Conservation (phyloP, 2,113 vertebrate genomes). For the Pterocles orientalis region DNA sequence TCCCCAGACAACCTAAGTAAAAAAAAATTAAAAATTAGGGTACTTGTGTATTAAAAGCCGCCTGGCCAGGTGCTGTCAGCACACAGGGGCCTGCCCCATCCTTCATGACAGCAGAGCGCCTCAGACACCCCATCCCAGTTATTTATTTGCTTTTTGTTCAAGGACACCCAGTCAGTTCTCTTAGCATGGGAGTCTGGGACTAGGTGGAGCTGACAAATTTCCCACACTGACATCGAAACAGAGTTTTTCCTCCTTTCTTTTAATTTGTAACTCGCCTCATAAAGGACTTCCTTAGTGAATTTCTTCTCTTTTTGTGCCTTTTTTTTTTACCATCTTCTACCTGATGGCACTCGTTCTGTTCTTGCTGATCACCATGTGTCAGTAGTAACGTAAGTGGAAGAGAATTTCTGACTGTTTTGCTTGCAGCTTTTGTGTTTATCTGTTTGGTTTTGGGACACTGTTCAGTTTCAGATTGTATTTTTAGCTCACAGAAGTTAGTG, state of each 20-base stretch:
- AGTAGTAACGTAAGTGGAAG: conserved; percentile 31
- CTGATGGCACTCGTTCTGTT: conserved; percentile 34
- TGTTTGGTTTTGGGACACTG: conserved; percentile 31
- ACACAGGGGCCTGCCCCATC: neutral
- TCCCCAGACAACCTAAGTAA: neutral
- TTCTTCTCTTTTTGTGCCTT: neutral
- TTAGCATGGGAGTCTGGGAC: neutral
- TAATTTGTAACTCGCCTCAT: neutral
- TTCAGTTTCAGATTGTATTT: conserved; percentile 50
- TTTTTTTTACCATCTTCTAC: neutral
- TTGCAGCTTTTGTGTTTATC: conserved; percentile 28
- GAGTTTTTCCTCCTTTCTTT: neutral
- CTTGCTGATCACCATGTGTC: conserved; percentile 37
- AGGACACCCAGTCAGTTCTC: neutral
- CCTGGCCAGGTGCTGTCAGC: neutral
- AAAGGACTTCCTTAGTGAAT: neutral
- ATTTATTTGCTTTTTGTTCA: neutral
- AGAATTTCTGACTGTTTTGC: conserved; percentile 30
- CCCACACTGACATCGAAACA: neutral
- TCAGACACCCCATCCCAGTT: neutral
- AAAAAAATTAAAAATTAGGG: neutral
- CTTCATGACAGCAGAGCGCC: neutral
- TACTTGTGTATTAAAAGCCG: neutral
- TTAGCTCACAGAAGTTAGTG: conserved; percentile 1
- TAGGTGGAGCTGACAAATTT: neutral